Evolutionary conservation across 2,888 invertebrate genomes (phyloP), one percentile per base, ranked within the genome.

Genomic region (Acrobasis repandana): DNA sequence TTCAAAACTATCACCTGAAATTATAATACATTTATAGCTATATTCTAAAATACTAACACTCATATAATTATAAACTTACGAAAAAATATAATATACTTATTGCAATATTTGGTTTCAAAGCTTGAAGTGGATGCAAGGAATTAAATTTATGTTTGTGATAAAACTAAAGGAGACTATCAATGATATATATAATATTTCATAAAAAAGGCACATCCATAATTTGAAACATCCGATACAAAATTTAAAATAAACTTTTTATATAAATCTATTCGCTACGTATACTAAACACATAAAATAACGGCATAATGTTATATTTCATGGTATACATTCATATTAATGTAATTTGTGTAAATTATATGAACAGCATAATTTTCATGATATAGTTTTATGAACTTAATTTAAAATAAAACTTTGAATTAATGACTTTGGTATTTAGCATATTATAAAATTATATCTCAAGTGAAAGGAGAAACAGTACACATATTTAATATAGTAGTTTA

Each of bases 201-300:
- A 84, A 84, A 83, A 87, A 88, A 87, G 87, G 88, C 87, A 88
- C 87, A 81, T 85, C 70, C 71, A 80, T 79, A 80, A 78, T 73
- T 76, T 73, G 70, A 79, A 79, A 75, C 67, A 65, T 63, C 61
- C 62, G 59, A 63, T 64, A 65, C 28, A 60, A 62, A 63, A 62
- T 18, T 20, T 56, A 62, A 64, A 63, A 61, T 64, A 64, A 43
- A n/a, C 2, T 28, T 28, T 28, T 2, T 28, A 6, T 28, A 28
- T 28, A 28, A 28, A 28, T 8, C 28, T 28, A 28, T 28, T 28
- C 0, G 28, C n/a, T 28, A 28, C 6, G 28, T 28, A 8, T 28
- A 28, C 20, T 20, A 20, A 3, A 28, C 28, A 28, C 28, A 28
- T 28, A 28, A 28, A 28, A 28, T 28, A 28, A 28, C 28, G 28